Percentiles rank a stretch among this genome's conserved stretches.
phyloP scores from a whole-genome alignment of 2,888 invertebrate species.

The Sialis fuliginosa region DNA sequence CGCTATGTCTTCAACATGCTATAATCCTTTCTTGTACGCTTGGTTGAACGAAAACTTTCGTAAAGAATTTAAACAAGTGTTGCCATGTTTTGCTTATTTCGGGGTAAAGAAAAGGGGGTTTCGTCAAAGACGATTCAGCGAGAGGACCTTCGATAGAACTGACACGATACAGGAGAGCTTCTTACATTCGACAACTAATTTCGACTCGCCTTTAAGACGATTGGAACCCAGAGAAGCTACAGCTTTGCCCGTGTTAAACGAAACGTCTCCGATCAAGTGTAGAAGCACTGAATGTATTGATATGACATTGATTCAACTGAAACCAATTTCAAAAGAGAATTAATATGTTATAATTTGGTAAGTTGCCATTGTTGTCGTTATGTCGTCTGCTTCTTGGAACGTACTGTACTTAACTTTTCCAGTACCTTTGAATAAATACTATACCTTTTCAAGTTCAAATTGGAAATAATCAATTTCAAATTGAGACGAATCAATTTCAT shows the following conservation, averaged over 20 bases:
- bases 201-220: slow-evolving; percentile 14
- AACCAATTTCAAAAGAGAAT: too few species aligned
- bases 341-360: too few species aligned
- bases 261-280: too few species aligned
- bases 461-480: too few species aligned
- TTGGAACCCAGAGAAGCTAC: slow-evolving; percentile 20
- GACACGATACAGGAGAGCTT: slow-evolving; percentile 18
- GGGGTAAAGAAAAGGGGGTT: neutral
- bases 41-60: slow-evolving; percentile 95
- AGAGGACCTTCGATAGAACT: slow-evolving; percentile 14
- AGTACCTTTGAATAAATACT: too few species aligned
- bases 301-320: too few species aligned
- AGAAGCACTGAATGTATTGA: too few species aligned
- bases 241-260: slow-evolving; percentile 14
- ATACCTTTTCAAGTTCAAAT: too few species aligned
- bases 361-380: too few species aligned
- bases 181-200: slow-evolving; percentile 15
- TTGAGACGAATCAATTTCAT: too few species aligned
- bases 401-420: too few species aligned
- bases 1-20: slow-evolving; percentile 92
- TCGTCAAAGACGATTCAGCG: neutral
- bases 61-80: slow-evolving; percentile 74
- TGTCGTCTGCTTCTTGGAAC: too few species aligned
- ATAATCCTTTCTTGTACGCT: slow-evolving; percentile 92
- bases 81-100: slow-evolving; percentile 33